Conservation (phyloP, 1,140 invertebrate genomes). For the Macrocentrus cingulum region DNA sequence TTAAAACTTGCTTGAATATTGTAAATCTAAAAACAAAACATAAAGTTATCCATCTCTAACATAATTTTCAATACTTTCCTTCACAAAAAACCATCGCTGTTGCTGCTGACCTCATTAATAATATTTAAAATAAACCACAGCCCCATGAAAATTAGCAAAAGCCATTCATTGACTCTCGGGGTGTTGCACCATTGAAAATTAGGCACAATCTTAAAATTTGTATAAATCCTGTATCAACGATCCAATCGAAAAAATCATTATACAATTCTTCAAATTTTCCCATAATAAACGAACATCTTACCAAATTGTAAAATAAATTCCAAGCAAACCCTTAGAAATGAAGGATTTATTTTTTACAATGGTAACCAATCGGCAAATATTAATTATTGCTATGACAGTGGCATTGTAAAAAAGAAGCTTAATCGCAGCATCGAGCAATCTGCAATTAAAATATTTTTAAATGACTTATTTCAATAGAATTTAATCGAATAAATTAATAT, state of each 20-base stretch:
- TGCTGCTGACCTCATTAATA: slow-evolving; percentile 40
- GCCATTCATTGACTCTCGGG: slow-evolving; percentile 30
- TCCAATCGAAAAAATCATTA: too few species aligned
- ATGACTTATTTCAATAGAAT: too few species aligned
- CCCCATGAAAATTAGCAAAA: slow-evolving; percentile 36
- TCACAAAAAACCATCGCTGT: slow-evolving; percentile 12
- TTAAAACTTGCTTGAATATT: slow-evolving; percentile 38
- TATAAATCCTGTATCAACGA: slow-evolving; percentile 38
- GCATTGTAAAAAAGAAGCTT: slow-evolving; percentile 41
- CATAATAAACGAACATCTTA: too few species aligned
- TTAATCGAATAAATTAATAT: too few species aligned
- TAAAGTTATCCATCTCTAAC: not conserved
- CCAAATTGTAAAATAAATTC: slow-evolving; percentile 42
- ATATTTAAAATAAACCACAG: slow-evolving; percentile 44
- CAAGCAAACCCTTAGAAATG: slow-evolving; percentile 39
- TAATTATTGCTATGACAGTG: slow-evolving; percentile 36
- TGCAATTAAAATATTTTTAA: slow-evolving; percentile 29
- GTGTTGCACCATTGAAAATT: slow-evolving; percentile 35
- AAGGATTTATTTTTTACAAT: slow-evolving; percentile 36
- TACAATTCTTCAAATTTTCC: too few species aligned
- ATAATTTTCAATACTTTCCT: not conserved
- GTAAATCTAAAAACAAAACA: slow-evolving; percentile 23
- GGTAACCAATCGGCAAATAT: slow-evolving; percentile 39
- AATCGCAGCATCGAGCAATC: slow-evolving; percentile 37
- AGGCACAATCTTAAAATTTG: slow-evolving; percentile 44